Evolutionary conservation across 2,888 invertebrate species (phyloP).

Genomic region (Scaptomyza caliginosa): DNA sequence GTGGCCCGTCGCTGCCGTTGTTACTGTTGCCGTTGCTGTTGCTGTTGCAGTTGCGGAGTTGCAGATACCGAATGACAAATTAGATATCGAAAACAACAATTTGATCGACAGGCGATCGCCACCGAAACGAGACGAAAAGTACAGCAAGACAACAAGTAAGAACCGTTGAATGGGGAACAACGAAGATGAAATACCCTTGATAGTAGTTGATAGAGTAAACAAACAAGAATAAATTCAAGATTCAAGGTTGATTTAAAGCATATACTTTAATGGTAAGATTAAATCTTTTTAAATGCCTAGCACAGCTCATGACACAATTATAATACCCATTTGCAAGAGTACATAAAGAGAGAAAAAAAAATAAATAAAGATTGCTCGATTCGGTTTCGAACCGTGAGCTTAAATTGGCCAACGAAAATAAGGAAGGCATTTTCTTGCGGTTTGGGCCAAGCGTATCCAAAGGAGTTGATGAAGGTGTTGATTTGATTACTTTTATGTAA

Average conservation of each 20-base stretch:
- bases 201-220: too few relatives aligned
- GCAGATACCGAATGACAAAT: slow-evolving; percentile 80
- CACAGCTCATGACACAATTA: background rate
- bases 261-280: too few relatives aligned
- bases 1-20: slow-evolving; percentile 20
- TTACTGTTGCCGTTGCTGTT: slow-evolving; percentile 2
- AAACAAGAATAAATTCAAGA: too few relatives aligned
- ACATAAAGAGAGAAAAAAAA: too few relatives aligned
- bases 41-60: slow-evolving; percentile 31
- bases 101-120: slow-evolving; percentile 80
- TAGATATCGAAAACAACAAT: slow-evolving; percentile 79
- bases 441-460: slow-evolving; percentile 66
- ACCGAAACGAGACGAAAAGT: slow-evolving; percentile 46
- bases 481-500: slow-evolving; percentile 83
- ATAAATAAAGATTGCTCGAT: slow-evolving; percentile 48
- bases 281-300: background rate
- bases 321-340: background rate
- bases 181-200: background rate
- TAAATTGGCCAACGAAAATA: slow-evolving; percentile 68
- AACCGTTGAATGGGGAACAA: background rate
- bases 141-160: slow-evolving; percentile 9
- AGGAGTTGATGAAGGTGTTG: slow-evolving; percentile 82
- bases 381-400: slow-evolving; percentile 39
- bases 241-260: too few relatives aligned
- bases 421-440: slow-evolving; percentile 70